A percentile compares a stretch with the other conserved stretches of the same genome.
Evolutionary conservation across 2,888 invertebrate species (phyloP).

Genomic region (Linnaemya vulpina): DNA sequence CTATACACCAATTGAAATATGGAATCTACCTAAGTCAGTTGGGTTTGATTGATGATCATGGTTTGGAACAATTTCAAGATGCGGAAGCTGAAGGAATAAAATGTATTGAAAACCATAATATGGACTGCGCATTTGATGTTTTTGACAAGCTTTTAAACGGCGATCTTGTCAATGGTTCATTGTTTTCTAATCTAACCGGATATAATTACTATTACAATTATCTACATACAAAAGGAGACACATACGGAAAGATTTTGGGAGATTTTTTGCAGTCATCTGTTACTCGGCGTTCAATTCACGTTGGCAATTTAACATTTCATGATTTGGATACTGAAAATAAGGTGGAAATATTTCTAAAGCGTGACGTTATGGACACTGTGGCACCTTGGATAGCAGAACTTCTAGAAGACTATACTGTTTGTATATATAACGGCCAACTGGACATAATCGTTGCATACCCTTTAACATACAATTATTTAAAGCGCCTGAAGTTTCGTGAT

Average conservation of each 20-base stretch:
- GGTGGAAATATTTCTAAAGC: constrained; percentile 88
- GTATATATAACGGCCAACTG: constrained; percentile 95
- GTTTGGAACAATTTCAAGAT: constrained; percentile 85
- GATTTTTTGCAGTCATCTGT: constrained; percentile 81
- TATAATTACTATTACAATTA: constrained; percentile 81
- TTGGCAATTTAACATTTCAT: constrained; percentile 90
- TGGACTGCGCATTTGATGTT: constrained; percentile 87
- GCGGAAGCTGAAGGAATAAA: constrained; percentile 84
- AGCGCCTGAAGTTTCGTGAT: constrained; percentile 87
- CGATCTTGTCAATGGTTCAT: constrained; percentile 85
- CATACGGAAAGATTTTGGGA: constrained; percentile 85
- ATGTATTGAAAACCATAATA: constrained; percentile 87
- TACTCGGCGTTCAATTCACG: constrained; percentile 91
- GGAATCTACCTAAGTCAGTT: constrained; percentile 91
- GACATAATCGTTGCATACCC: constrained; percentile 96
- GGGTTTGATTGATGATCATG: constrained; percentile 86
- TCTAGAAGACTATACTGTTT: constrained; percentile 85
- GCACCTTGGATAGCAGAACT: constrained; percentile 89
- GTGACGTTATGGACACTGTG: constrained; percentile 92
- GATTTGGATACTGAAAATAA: constrained; percentile 82
- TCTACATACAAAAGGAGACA: constrained; percentile 85
- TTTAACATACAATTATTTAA: constrained; percentile 90
- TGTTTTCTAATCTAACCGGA: constrained; percentile 85
- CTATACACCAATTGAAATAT: constrained; percentile 89
- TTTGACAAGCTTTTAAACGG: constrained; percentile 89